Base-by-base conservation (phyloP, 2,888 invertebrate species). In the Pegoplata infirma region DNA sequence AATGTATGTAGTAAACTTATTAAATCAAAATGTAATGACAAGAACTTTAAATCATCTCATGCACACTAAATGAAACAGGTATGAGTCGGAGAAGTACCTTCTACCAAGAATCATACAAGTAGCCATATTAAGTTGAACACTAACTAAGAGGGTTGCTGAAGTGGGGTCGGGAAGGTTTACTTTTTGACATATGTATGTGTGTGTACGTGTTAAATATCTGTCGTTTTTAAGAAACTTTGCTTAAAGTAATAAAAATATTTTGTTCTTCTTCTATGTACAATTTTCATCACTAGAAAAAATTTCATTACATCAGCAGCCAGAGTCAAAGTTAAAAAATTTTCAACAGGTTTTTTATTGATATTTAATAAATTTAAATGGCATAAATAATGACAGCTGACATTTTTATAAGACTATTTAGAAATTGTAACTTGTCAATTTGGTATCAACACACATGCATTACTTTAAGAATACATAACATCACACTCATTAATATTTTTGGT, bases 21-120 rank as follows among this genome's bases (percentile, higher is more conserved):
- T 72, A 72, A 77, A 68, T 77, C 63, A 77, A n/a, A n/a, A 68
- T 78, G 68, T 73, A 78, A 73, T 69, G 64, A 78, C 58, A 73
- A 63, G 64, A 73, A 78, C 73, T 78, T 73, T 73, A 73, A 78
- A 64, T 73, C 36, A 69, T 58, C 5, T 63, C 63, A 63, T 16
- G 40, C 56, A 46, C 53, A 8, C n/a, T n/a, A n/a, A n/a, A n/a
- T n/a, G n/a, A n/a, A n/a, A n/a, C 40, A 47, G 32, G 36, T 28
- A 17, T 17, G n/a, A n/a, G n/a, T n/a, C n/a, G n/a, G n/a, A n/a
- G n/a, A 28, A 44, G 2, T 23, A 25, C 16, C 23, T n/a, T n/a
- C n/a, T 14, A 40, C 5, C 59, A 71, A 49, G 28, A 16, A 12
- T 23, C 53, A 59, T 28, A 36, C 47, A 75, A 61, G 59, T 74